Base-by-base conservation (phyloP, 2,888 invertebrate genomes). In the Podotricha telesiphe region DNA sequence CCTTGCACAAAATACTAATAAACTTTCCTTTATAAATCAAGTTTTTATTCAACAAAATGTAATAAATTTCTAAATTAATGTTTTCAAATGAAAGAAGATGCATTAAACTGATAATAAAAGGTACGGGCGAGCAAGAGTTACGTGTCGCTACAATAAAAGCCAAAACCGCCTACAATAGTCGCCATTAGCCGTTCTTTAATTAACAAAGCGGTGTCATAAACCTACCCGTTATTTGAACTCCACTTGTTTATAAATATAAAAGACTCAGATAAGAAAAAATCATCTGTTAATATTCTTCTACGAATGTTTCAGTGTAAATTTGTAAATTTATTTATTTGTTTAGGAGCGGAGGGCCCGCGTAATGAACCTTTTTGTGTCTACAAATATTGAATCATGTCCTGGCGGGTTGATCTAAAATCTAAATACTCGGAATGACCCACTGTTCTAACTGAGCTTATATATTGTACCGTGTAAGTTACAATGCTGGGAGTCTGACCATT, bases 351-450 rank as follows among this genome's bases (percentile, higher is more conserved):
- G 65, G 5, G 37, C 22, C 47, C 65, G 53, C 6, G 59, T 59
- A 51, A 59, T 59, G 59, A 59, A 51, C 59, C 66, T 59, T 66
- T 66, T 66, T 66, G 58, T 59, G 40, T 42, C 20, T 15, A 48
- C 66, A 59, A 59, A 66, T 59, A 59, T 59, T 66, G 59, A 66
- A 66, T 59, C 50, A 59, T 50, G 56, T 56, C 55, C 28, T 28
- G 56, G 47, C 17, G 45, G 55, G 19, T 28, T 6, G 65, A 55
- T 65, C 34, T 42, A 28, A n/a, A n/a, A 55, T 65, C 34, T 37
- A 10, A 28, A 56, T 37, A 20, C 56, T 22, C 48, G 37, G n/a
- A 50, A 8, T 19, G 40, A 58, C 56, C 37, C 37, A 19, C 37
- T 6, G 42, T 7, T 56, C 37, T 37, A 19, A 37, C 37, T 13